Evolutionary conservation across 2,888 invertebrate species (phyloP), one percentile per base, ranked within the genome.

Genomic region (Brachynemurus nebulosus): DNA sequence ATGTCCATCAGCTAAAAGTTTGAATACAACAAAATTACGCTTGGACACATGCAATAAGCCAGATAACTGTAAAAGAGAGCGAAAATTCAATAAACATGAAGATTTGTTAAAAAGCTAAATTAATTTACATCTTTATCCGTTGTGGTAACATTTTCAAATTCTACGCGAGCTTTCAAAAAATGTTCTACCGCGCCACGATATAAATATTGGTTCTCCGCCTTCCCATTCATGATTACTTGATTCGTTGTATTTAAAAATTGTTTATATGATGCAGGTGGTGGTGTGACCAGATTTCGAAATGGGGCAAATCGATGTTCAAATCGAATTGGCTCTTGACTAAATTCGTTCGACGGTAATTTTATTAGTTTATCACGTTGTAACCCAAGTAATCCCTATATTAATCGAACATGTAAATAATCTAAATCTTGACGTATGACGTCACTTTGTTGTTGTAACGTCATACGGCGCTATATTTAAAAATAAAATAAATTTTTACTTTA

Each of bases 291-390:
- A 25, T 80, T 78, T 12, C 83, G 80, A 57, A 96, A 89, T 1
- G 96, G 90, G 5, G 84, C 78, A 68, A 97, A 90, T 42, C 96
- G 77, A 57, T 95, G 93, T 59, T 91, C 89, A 64, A 93, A 97
- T 33, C 96, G 79, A 4, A 96, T 91, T 56, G 86, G 81, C 61
- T 96, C 92, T 59, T 80, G 88, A 65, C 95, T 93, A 65, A 93
- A 95, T 62, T 88, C 83, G 4, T 83, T 78, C 58, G 84, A 78
- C 0, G 93, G 93, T 60, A 84, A 76, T 1, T 76, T 73, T 52
- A 96, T 75, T 63, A 90, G 90, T 45, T 85, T 85, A 59, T 91
- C 90, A 59, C 89, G 72, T 52, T 84, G 80, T 58, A 96, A 82
- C 2, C 89, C 95, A 43, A 88, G 78, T 57, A 93, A 71, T n/a